Evolutionary conservation across 1,140 invertebrate genomes (phyloP), one percentile per base, ranked within the genome.

Genomic region (Brachionus calyciflorus): DNA sequence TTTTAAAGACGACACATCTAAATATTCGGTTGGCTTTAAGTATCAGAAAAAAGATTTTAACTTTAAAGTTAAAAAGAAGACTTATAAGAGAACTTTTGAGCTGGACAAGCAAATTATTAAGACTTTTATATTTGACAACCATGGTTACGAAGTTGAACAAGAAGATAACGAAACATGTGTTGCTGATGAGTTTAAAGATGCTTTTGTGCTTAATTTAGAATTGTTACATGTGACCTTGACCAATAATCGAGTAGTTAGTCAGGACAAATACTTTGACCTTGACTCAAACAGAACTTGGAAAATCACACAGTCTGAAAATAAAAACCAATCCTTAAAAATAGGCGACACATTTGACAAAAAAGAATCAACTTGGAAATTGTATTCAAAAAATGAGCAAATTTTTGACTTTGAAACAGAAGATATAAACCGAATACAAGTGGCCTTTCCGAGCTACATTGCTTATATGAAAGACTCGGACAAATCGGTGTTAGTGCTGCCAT

Each of bases 201-300:
- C 55, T 40, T 60, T 60, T 60, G 12, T 60, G n/a, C 26, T 60
- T 19, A 37, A 60, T 60, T 40, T 60, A 60, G 55, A 60, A 14
- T 60, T 26, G 9, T 60, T 33, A 3, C 30, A 60, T n/a, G 51
- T 55, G 3, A 30, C 26, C 5, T 26, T 55, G 51, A 14, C 51
- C 26, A 55, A 55, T 55, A 28, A 19, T 26, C 51, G 51, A 12
- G 3, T 55, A 14, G 5, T 26, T 55, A 12, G 51, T 55, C 19
- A 26, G 10, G 51, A 55, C 5, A 24, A 14, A 55, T 26, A 55
- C 5, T 55, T 55, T 55, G 51, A 55, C 21, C 19, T 30, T 24
- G 51, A 55, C 2, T 26, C 51, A 30, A 30, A 55, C 30, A 28
- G 51, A 10, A 55, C 51, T 55, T 55, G 51, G 51, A 55, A 55